Evolutionary conservation across 30 jellyfish, hydroid and myxozoan genomes (phyloP), one percentile per base, ranked within the genome.

Genomic region (Rhopilema esculentum): DNA sequence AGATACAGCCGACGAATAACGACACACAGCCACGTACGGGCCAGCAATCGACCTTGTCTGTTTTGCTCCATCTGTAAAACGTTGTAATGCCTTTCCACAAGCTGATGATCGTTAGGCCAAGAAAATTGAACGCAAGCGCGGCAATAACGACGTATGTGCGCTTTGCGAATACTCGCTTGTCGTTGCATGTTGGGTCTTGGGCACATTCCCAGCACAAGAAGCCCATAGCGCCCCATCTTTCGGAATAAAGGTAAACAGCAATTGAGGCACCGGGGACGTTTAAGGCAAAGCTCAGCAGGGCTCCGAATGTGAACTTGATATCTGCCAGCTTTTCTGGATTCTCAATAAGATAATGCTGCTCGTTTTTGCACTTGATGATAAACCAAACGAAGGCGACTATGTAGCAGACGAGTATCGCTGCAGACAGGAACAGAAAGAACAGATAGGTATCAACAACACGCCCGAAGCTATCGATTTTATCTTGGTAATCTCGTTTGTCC

Each of bases 21-120:
- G 98, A 91, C 23, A 93, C 98, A 72, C 98, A 93, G 82, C 98
- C 98, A 25, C 98, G 92, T 48, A 93, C 85, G 65, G 93, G 98
- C 98, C 98, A 93, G 83, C 98, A 93, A 65, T 93, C 98, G 63
- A 93, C 95, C 72, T 93, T 93, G 65, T 93, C 98, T 0, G 98
- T 93, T 69, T 93, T 93, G 84, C 97, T 86, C 98, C 98, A 93
- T 8, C 98, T 92, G 75, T 93, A 93, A 83, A 93, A 93, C 2
- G 98, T 87, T 4, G 98, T 93, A 80, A 93, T 89, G 74, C 98
- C 98, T 79, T 93, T 93, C 98, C 98, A 93, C 30, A 88, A 70
- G 63, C 97, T 86, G 83, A 93, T 92, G 87, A 88, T 61, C 27
- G 82, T 63, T 24, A 93, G 88, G 87, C 97, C 94, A 33, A 93